These are phyloP conservation scores for Sisor rabdophorus DNA, from an alignment of 2,113 vertebrate genomes.

Conservation along the genomic window DNA sequence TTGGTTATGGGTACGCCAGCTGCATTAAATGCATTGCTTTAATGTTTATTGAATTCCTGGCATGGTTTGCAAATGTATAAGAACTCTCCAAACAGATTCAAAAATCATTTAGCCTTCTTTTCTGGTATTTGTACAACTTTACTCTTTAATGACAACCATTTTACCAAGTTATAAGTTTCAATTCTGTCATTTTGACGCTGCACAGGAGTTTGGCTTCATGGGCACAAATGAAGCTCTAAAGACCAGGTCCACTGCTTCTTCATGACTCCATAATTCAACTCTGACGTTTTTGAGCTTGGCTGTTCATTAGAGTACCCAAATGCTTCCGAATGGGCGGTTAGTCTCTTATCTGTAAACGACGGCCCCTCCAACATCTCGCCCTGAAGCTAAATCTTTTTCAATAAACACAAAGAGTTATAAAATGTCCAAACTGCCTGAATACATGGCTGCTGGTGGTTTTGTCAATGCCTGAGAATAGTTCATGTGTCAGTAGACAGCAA, in stretches of 20 bases:
- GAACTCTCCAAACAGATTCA: neutral
- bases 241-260: neutral
- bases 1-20: neutral
- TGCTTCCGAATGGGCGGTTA: constrained; percentile 22
- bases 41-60: neutral
- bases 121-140: neutral
- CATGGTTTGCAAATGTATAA: neutral
- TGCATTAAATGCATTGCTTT: neutral
- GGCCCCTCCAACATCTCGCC: constrained; percentile 15
- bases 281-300: constrained; percentile 36
- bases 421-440: constrained; percentile 39
- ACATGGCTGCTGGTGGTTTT: constrained; percentile 45
- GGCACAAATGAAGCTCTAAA: constrained; percentile 8
- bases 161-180: too few species aligned
- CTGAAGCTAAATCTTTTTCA: constrained; percentile 37
- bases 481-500: constrained; percentile 56
- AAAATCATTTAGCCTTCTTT: neutral
- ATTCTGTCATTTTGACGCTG: constrained; percentile 29
- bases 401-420: constrained; percentile 43
- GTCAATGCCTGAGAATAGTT: constrained; percentile 49
- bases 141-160: neutral
- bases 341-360: constrained; percentile 37
- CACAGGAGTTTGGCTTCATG: constrained; percentile 12
- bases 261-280: constrained; percentile 34
- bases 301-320: constrained; percentile 43